Evolutionary conservation across 2,797 vertebrate genomes (phyloP), one percentile per base, ranked within the genome.

Genomic region (Urosaurus nigricauda): DNA sequence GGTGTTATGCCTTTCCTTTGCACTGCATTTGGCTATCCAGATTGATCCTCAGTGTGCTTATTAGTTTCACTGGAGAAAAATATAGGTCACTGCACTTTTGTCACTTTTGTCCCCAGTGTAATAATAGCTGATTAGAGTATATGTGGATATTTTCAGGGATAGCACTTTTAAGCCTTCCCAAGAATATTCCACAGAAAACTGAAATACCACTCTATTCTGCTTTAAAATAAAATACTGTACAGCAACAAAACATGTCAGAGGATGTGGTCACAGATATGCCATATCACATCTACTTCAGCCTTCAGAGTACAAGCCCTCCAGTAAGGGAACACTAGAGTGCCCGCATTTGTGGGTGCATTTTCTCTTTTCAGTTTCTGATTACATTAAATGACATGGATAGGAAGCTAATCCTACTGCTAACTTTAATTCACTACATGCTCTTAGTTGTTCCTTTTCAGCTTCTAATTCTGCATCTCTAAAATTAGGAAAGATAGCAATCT

Each of bases 391-490:
- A 63, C 32, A 21, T 73, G 43, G 43, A 79, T 56, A 81, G 78
- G 43, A 81, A 74, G 74, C 17, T 40, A 65, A 74, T 63, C 71
- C 82, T 51, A 53, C 13, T 26, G 16, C 86, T 63, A 7, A 16
- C 19, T 35, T 43, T n/a, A 73, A 51, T 74, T 89, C 65, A 19
- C 26, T 73, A 12, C 51, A 40, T 24, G 35, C 21, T 51, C 53
- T 82, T 35, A 75, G 32, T 84, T 29, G 40, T 79, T 79, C 21
- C 43, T 17, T 73, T 37, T 58, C 32, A 58, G 21, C 14, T 65
- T 26, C 51, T 84, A 79, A 88, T 79, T 58, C 82, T 79, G 37
- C 35, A 79, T 35, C 9, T 71, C 71, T 11, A 58, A 70, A 88
- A 78, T 68, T 68, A 19, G 58, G 24, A 68, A 32, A 32, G n/a